Conservation (phyloP, 2,113 vertebrate species). For the Felis chaus region DNA sequence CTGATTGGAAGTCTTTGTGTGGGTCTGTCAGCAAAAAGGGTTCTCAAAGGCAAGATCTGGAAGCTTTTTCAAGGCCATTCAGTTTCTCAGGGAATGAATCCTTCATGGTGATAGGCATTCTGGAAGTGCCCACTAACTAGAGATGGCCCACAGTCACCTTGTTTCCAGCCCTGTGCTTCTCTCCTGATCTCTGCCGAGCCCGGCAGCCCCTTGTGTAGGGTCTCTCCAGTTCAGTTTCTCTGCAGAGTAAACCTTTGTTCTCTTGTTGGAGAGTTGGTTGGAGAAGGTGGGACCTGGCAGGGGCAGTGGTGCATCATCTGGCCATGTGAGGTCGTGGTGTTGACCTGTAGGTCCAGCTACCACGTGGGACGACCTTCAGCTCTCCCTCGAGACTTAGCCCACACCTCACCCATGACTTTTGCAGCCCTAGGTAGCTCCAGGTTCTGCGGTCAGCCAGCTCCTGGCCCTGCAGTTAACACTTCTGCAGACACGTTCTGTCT, state of each 20-base stretch:
- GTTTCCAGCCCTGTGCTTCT: neutral
- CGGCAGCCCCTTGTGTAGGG: neutral
- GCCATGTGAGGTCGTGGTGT: neutral
- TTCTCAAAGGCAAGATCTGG: neutral
- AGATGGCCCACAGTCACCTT: neutral
- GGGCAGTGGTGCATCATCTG: neutral
- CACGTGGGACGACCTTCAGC: neutral
- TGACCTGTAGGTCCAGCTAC: neutral
- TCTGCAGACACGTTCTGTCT: neutral
- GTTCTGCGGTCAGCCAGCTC: neutral
- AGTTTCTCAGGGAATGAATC: neutral
- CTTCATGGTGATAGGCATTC: neutral
- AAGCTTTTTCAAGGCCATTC: neutral
- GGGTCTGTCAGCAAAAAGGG: neutral
- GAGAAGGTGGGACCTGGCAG: neutral
- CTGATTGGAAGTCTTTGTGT: neutral
- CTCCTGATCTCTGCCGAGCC: neutral
- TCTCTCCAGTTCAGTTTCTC: neutral
- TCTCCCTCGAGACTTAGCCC: neutral
- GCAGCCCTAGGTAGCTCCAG: neutral
- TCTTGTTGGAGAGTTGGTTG: neutral
- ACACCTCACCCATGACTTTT: neutral
- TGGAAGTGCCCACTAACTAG: neutral
- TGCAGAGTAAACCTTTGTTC: neutral
- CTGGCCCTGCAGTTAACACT: neutral